Percentiles rank a stretch among this genome's conserved stretches.
Evolutionary conservation across 1,140 invertebrate genomes (phyloP).

Genomic region (Bombus confusus): DNA sequence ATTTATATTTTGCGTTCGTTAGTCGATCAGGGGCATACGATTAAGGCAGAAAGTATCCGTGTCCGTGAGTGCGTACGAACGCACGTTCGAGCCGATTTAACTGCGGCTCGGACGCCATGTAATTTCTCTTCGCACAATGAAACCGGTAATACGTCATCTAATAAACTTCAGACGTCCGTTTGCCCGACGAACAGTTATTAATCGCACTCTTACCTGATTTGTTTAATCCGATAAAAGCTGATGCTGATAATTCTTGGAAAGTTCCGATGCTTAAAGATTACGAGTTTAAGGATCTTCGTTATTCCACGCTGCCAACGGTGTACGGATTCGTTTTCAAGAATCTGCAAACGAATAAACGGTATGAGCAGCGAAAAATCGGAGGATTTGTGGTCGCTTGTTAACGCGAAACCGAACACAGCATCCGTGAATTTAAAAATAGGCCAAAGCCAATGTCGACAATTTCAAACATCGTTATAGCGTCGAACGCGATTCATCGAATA

Average conservation of each 20-base stretch:
- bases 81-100: background rate
- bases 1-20: constrained; percentile 65
- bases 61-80: constrained; percentile 4
- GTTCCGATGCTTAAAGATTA: background rate
- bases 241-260: no score
- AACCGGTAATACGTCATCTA: background rate
- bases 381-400: no score
- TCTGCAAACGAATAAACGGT: constrained; percentile 31
- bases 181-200: background rate
- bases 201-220: constrained; percentile 28
- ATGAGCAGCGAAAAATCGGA: background rate
- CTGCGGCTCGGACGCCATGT: background rate
- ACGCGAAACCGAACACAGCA: background rate
- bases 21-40: constrained; percentile 53
- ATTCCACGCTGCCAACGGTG: constrained; percentile 9
- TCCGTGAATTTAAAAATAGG: no score
- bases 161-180: background rate
- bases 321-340: constrained; percentile 53
- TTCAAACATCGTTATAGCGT: background rate
- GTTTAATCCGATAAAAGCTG: background rate
- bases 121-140: background rate
- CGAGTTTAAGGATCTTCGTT: background rate
- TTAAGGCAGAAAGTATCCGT: constrained; percentile 41
- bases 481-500: no score
- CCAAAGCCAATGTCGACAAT: background rate